Base-by-base conservation (phyloP, 1,140 invertebrate species). In the Cotesia glomerata region DNA sequence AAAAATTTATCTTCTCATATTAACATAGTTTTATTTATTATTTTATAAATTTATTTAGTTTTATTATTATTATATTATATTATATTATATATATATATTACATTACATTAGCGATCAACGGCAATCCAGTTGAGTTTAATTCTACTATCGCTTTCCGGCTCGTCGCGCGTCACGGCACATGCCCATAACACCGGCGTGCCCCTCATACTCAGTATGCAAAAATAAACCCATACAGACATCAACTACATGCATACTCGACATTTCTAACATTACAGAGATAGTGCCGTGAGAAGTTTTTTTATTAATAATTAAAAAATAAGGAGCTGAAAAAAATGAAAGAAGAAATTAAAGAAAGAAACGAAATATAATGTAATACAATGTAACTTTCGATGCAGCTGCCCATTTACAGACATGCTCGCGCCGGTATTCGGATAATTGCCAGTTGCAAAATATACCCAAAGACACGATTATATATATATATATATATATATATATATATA, bases 361-460 rank as follows among this genome's bases (percentile, higher is more conserved):
- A 79, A 79, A 76, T 72, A 52, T 54, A 71, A 61, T 45, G 39
- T 45, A 45, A 45, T 45, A 5, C 11, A 45, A 45, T 45, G 45
- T 71, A 32, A 45, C 34, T 54, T 72, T 52, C 26, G 51, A 52
- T 67, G 45, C 52, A 32, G 65, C 65, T 13, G 52, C 65, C 65
- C 65, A 67, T 67, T 67, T 52, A 65, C 73, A 54, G 59, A 72
- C 76, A 75, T 73, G 70, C 73, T 69, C 75, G 67, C 74, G 75
- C 67, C 64, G 77, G 71, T 36, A 69, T 73, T 74, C 67, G 68
- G 35, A 69, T 84, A 85, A 85, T 84, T 84, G 80, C 78, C 18
- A 78, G 79, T 83, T 83, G 79, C 81, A 81, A 83, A 83, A 82
- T 77, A 81, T 77, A 77, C 77, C 81, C 80, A 80, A 80, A 80